These are phyloP conservation scores for Eupithecia vulgata DNA, from an alignment of 2,888 invertebrate species.

Conservation along the genomic window DNA sequence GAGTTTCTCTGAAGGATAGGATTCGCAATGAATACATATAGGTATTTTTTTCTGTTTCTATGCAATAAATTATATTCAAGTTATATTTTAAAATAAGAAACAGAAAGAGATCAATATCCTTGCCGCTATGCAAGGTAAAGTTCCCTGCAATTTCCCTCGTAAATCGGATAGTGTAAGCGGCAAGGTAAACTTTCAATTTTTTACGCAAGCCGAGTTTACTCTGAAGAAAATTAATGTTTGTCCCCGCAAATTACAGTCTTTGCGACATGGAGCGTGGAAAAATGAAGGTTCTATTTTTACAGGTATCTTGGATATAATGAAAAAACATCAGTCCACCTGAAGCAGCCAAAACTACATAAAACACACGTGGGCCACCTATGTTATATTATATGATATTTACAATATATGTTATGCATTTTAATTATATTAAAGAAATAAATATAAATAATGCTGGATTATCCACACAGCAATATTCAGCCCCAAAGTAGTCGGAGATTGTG, in stretches of 20 bases:
- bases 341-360: too few species aligned
- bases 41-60: too few species aligned
- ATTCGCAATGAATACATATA: too few species aligned
- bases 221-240: conserved; percentile 74
- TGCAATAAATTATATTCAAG: not conserved
- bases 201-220: conserved; percentile 29
- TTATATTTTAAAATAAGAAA: not conserved
- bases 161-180: conserved; percentile 35
- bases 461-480: too few species aligned
- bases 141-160: conserved; percentile 20
- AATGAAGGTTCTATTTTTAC: not conserved
- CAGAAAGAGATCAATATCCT: not conserved
- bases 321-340: too few species aligned
- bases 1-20: too few species aligned
- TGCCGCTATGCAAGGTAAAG: not conserved
- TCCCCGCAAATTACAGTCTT: conserved; percentile 72
- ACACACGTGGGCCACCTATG: too few species aligned
- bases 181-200: conserved; percentile 49
- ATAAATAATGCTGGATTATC: too few species aligned
- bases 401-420: too few species aligned
- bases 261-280: conserved; percentile 31
- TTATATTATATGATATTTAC: too few species aligned
- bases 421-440: too few species aligned
- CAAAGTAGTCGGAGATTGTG: too few species aligned
- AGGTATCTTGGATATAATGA: not conserved